Evolutionary conservation across 2,888 invertebrate genomes (phyloP).

Genomic region (Barypeithes pellucidus): DNA sequence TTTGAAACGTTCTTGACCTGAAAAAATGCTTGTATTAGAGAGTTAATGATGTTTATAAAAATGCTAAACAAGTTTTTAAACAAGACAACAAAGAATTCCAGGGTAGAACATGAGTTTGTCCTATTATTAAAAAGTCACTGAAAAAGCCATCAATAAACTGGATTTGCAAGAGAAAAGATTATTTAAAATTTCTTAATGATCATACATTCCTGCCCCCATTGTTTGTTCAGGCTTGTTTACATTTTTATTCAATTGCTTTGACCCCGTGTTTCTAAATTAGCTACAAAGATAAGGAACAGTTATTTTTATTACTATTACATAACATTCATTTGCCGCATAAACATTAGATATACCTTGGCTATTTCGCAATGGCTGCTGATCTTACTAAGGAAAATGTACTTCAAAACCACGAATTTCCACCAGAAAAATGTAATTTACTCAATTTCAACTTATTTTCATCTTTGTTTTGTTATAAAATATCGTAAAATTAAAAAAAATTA

Average conservation of each 20-base stretch:
- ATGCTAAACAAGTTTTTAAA: too few relatives aligned
- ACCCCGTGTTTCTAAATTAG: background rate
- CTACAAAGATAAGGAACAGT: background rate
- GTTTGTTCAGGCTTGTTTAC: slow-evolving; percentile 13
- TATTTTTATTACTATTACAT: too few relatives aligned
- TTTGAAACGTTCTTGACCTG: slow-evolving; percentile 65
- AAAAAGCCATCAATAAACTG: too few relatives aligned
- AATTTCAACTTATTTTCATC: background rate
- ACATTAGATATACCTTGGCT: background rate
- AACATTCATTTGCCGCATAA: background rate
- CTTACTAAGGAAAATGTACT: background rate
- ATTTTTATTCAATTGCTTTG: slow-evolving; percentile 1
- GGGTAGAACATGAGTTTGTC: too few relatives aligned
- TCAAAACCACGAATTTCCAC: background rate
- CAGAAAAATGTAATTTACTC: background rate
- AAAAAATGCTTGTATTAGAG: slow-evolving; percentile 51
- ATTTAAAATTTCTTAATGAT: too few relatives aligned
- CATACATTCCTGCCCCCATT: too few relatives aligned
- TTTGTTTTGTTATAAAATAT: slow-evolving; percentile 22
- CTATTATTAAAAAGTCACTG: too few relatives aligned
- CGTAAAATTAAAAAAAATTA: slow-evolving; percentile 11
- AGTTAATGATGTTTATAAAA: too few relatives aligned
- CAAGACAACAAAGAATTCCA: too few relatives aligned
- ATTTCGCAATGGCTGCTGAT: background rate
- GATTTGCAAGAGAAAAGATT: too few relatives aligned